Evolutionary conservation across 2,888 invertebrate species (phyloP), one percentile per base, ranked within the genome.

Genomic region (Nymphalis urticae): DNA sequence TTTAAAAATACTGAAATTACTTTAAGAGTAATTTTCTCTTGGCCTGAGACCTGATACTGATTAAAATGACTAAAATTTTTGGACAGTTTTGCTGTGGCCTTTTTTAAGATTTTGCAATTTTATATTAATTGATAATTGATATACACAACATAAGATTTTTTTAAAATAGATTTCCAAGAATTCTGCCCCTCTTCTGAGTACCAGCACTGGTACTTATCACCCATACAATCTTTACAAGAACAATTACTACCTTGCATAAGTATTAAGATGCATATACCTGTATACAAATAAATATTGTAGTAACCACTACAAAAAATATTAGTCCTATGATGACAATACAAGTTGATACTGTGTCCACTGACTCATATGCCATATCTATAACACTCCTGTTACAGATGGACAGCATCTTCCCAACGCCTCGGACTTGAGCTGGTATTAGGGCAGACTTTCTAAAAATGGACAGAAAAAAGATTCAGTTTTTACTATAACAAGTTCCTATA

Each of bases 281-380:
- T 76, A 97, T 94, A 69, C 95, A 95, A 72, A 97, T 95, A 85
- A 98, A 97, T 72, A 98, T 94, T 47, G 96, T 95, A 59, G 97
- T 95, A 76, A 97, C 95, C 62, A 95, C 94, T 21, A 96, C 94
- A 76, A 97, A 96, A 42, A 98, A 83, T 65, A 98, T 94, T 64
- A 98, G 94, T n/a, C 96, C 95, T 63, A 97, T 93, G 74, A 98
- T 98, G 77, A 98, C 97, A 65, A 97, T 94, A 75, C 96, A 95
- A 61, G 97, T 96, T 8, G 98, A 97, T 2, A 97, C 96, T 0
- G 97, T 95, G 87, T 98, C 98, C 51, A 98, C 95, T 0, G 96
- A 96, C 24, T 95, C 94, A 81, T 95, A 95, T 0, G 97, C 91
- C 64, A 94, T 88, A 58, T 94, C 93, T 7, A 95, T 94, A 24